A percentile compares a stretch with the other conserved stretches of the same genome.
phyloP scores from a whole-genome alignment of 2,797 vertebrate genomes.

The Emydoidea blandingii region DNA sequence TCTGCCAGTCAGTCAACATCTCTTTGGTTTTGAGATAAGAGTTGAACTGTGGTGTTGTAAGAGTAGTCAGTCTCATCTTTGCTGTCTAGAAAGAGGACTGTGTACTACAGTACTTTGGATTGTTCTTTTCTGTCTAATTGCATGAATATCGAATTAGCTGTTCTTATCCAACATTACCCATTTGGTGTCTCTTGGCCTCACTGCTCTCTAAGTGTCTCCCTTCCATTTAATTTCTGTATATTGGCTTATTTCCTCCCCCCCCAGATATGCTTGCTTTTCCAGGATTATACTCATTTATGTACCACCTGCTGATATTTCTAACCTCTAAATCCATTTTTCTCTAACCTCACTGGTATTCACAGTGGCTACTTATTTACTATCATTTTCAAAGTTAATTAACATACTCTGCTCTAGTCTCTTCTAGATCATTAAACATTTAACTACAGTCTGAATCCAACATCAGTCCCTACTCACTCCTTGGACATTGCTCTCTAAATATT shows the following conservation, averaged over 20 bases:
- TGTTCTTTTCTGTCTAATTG: neutral
- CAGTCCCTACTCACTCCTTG: neutral
- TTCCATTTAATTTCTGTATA: neutral
- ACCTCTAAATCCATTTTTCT: slow-evolving; percentile 17
- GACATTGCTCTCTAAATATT: neutral
- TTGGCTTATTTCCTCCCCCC: neutral
- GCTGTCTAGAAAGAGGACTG: neutral
- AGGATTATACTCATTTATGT: neutral
- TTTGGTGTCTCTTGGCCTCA: neutral
- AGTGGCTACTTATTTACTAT: neutral
- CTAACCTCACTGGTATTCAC: neutral
- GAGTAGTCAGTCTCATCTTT: neutral
- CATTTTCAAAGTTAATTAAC: neutral
- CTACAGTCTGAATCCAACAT: neutral
- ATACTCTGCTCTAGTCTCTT: neutral
- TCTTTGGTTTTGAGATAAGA: neutral
- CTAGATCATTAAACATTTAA: neutral
- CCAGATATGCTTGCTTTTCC: neutral
- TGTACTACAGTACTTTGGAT: neutral
- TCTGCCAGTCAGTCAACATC: neutral
- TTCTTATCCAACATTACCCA: neutral
- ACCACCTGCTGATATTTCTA: neutral
- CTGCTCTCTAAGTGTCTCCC: neutral
- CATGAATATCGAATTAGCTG: neutral
- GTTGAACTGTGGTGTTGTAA: neutral